Percentiles rank a stretch among this genome's conserved stretches.
These are phyloP conservation scores for Campoplex capitator DNA, from an alignment of 2,888 invertebrate genomes.

Conservation along the genomic window DNA sequence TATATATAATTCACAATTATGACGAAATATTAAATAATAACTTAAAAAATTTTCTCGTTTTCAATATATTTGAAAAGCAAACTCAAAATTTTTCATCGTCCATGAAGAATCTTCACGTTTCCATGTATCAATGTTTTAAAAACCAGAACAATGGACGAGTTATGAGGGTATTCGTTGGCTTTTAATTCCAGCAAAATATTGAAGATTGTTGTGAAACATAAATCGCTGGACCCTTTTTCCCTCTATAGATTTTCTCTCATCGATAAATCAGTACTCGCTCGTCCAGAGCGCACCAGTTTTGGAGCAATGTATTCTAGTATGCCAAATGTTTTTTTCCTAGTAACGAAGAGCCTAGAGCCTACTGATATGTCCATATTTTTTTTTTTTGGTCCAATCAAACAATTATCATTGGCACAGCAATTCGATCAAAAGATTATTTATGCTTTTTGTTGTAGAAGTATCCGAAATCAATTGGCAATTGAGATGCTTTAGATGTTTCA, in stretches of 20 bases:
- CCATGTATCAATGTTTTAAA: not conserved
- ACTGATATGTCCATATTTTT: not conserved
- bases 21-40: not conserved
- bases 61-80: not conserved
- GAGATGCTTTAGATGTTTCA: not conserved
- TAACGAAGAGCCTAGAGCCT: not conserved
- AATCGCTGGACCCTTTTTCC: conserved; percentile 19
- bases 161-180: not conserved
- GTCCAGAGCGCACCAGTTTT: conserved; percentile 4
- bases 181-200: conserved; percentile 36
- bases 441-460: not conserved
- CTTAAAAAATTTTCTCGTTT: not conserved
- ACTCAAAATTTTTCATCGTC: not conserved
- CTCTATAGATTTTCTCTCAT: conserved; percentile 19
- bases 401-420: not conserved
- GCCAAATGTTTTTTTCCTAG: conserved; percentile 15
- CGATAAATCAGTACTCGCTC: conserved; percentile 55
- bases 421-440: not conserved
- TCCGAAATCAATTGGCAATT: not conserved
- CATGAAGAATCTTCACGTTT: not conserved
- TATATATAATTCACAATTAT: not conserved
- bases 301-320: conserved; percentile 20
- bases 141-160: not conserved
- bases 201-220: conserved; percentile 13
- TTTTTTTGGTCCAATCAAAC: not conserved